Base-by-base conservation (phyloP, 2,888 invertebrate species). In the Euplexia lucipara region DNA sequence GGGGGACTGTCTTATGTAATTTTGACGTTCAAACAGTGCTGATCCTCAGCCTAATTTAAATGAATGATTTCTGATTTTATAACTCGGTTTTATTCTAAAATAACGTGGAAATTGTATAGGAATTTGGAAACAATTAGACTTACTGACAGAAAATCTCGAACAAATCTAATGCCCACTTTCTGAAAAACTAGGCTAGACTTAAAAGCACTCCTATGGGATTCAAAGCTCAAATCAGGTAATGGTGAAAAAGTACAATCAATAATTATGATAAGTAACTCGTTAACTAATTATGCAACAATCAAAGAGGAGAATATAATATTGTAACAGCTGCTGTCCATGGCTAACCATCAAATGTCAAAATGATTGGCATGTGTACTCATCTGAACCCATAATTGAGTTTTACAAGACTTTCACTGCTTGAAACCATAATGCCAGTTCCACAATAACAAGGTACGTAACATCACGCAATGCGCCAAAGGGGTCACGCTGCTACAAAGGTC, bases 401-500 rank as follows among this genome's bases (percentile, higher is more conserved):
- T 16, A 34, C 20, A 53, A 35, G 30, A 69, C 78, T 75, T 75
- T 73, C 74, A 59, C 67, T 78, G 51, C 14, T 53, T 4, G 35
- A 30, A 44, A 26, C 47, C 73, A 48, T 41, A 72, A 41, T 26
- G 18, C 35, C n/a, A n/a, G n/a, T n/a, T n/a, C n/a, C 52, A 34
- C 32, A 35, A 63, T 35, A 49, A 41, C 18, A n/a, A 41, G 34
- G 32, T 54, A 58, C 45, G 78, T 62, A 67, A 67, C 54, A 73
- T 67, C 78, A 73, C 67, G 74, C 78, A 75, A 73, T 74, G 48
- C 44, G 54, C 49, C 32, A 75, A 75, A 62, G 51, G 22, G 72
- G 72, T 49, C 78, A 52, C 45, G 16, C 48, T 56, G 78, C n/a
- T 20, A 58, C 58, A 54, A 57, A 78, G 78, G 78, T 75, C 74